Percentiles rank a stretch among this genome's conserved stretches.
phyloP scores from a whole-genome alignment of 2,888 invertebrate genomes.

The Homarus gammarus region DNA sequence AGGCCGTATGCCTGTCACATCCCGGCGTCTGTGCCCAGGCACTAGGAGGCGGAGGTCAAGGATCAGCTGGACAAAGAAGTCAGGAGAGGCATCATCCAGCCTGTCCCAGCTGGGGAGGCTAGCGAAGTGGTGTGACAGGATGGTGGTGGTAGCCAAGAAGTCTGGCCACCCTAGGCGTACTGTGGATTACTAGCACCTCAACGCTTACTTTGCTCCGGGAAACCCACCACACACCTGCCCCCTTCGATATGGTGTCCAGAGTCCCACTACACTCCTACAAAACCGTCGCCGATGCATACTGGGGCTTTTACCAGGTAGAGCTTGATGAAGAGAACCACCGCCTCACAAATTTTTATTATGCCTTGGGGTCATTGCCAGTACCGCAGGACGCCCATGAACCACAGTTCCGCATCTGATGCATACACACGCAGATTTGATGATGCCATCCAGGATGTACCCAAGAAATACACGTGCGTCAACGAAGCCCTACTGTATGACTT shows the following conservation, averaged over 20 bases:
- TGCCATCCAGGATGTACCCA: not conserved
- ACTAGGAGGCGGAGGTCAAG: constrained; percentile 17
- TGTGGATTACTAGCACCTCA: too few species aligned
- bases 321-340: constrained; percentile 2
- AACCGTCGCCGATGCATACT: not conserved
- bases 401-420: not conserved
- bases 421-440: not conserved
- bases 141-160: not conserved
- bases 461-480: not conserved
- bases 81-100: not conserved
- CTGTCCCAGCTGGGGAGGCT: not conserved
- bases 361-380: not conserved
- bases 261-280: not conserved
- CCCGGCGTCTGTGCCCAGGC: not conserved
- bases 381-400: not conserved
- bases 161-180: too few species aligned
- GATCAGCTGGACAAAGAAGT: not conserved
- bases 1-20: not conserved
- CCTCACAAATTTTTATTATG: not conserved
- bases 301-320: constrained; percentile 16
- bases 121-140: constrained; percentile 6
- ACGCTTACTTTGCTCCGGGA: too few species aligned
- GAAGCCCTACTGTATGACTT: too few species aligned
- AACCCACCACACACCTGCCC: too few species aligned
- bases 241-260: not conserved